phyloP scores from a whole-genome alignment of 2,797 vertebrate genomes.

The Megalops cyprinoides region DNA sequence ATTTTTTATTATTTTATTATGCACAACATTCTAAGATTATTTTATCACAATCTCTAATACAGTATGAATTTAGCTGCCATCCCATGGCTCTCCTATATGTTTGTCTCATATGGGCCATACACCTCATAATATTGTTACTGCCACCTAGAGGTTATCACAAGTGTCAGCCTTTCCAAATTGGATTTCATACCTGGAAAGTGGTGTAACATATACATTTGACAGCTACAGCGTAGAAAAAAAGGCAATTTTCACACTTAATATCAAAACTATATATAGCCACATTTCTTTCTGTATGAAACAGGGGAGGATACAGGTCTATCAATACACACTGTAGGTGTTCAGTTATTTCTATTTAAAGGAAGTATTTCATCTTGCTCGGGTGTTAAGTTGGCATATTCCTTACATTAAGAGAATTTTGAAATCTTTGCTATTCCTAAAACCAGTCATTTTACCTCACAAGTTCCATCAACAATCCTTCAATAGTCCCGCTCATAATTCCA shows the following conservation, averaged over 20 bases:
- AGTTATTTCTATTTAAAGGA: constrained; percentile 29
- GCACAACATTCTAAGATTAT: background rate
- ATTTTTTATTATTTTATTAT: background rate
- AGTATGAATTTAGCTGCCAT: background rate
- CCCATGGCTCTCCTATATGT: background rate
- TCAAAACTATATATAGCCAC: constrained; percentile 18
- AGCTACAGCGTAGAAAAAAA: background rate
- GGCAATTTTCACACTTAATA: background rate
- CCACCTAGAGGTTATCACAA: constrained; percentile 15
- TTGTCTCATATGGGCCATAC: background rate
- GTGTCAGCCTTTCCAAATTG: background rate
- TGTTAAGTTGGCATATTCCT: constrained; percentile 19
- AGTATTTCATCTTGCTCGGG: constrained; percentile 16
- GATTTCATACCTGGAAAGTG: background rate
- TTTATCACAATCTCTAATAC: background rate
- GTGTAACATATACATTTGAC: no score
- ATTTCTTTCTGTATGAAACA: constrained; percentile 19
- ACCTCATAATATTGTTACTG: constrained; percentile 4
- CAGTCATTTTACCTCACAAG: background rate
- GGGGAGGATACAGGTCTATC: background rate
- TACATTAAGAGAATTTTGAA: constrained; percentile 27
- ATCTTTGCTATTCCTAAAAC: constrained; percentile 16
- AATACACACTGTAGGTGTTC: constrained; percentile 15
- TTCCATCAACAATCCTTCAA: background rate
- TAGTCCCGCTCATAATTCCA: no score